Evolutionary conservation across 2,797 vertebrate species (phyloP), one percentile per base, ranked within the genome.

Genomic region (Manis javanica): DNA sequence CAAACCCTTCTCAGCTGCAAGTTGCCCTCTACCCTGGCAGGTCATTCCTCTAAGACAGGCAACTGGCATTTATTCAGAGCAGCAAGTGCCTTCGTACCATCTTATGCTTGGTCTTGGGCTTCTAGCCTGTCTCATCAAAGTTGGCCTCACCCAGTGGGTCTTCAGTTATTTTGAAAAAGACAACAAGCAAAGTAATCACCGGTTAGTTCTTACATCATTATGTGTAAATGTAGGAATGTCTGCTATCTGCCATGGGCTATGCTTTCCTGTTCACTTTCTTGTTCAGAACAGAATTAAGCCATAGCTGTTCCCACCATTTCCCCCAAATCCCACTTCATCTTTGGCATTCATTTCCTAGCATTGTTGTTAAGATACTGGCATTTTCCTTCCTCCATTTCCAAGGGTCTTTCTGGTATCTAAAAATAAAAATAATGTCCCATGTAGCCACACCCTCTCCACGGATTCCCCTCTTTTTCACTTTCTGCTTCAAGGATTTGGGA

Each of bases 91-190:
- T 24, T 86, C 53, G 26, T 55, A 59, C 42, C 26, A 49, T 34
- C 15, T 51, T 29, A 75, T 31, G 15, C 55, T 29, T 64, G 29
- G 59, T 57, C 3, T 26, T 63, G 75, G 55, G 14, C 23, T 57
- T 85, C 68, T 59, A 46, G 24, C 16, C 6, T 77, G 68, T 71
- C 57, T 51, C 34, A 42, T 49, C 42, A 83, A 84, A 37, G 31
- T 26, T 78, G 55, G 7, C 19, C 12, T 63, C 24, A 51, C 29
- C 42, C 18, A 69, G 46, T 31, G 51, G n/a, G 10, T 72, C n/a
- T 90, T 55, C 46, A 55, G 13, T 71, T 37, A 89, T 69, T 94
- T 49, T 90, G n/a, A 87, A 81, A 7, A 86, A 57, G 42, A 92
- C 57, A 53, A 69, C 87, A 84, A 57, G 18, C 18, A 72, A 53